phyloP scores from a whole-genome alignment of 2,797 vertebrate species.

The Schizothorax lantsangensis region DNA sequence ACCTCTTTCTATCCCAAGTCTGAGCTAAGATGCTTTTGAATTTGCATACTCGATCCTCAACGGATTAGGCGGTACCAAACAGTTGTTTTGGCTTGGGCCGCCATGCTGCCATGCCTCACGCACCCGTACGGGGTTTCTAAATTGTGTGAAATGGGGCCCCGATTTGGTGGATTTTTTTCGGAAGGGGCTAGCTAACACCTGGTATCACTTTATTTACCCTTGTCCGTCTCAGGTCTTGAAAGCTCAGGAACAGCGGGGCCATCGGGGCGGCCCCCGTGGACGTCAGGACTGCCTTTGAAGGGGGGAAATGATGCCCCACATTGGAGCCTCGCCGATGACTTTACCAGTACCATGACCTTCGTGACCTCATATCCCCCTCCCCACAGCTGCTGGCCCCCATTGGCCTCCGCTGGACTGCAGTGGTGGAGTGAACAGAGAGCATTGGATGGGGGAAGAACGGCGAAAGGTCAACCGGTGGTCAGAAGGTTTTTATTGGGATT shows the following conservation, averaged over 20 bases:
- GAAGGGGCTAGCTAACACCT: slow-evolving; percentile 75
- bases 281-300: slow-evolving; percentile 80
- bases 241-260: slow-evolving; percentile 76
- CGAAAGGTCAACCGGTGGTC: slow-evolving; percentile 85
- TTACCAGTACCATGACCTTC: slow-evolving; percentile 82
- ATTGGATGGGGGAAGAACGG: slow-evolving; percentile 64
- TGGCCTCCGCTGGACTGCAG: slow-evolving; percentile 66
- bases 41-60: slow-evolving; percentile 35
- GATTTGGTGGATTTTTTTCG: slow-evolving; percentile 71
- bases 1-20: slow-evolving; percentile 28
- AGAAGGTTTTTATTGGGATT: slow-evolving; percentile 83
- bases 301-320: slow-evolving; percentile 74
- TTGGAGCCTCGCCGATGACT: slow-evolving; percentile 80
- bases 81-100: slow-evolving; percentile 28
- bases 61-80: slow-evolving; percentile 15
- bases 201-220: slow-evolving; percentile 88
- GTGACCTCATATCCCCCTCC: slow-evolving; percentile 73
- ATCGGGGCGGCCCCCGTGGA: slow-evolving; percentile 71
- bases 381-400: slow-evolving; percentile 77
- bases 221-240: slow-evolving; percentile 78
- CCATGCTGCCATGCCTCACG: slow-evolving; percentile 39
- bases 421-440: slow-evolving; percentile 58
- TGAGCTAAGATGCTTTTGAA: slow-evolving; percentile 62
- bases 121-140: slow-evolving; percentile 59
- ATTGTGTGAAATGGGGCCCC: slow-evolving; percentile 75